Percentiles rank a stretch among this genome's conserved stretches.
Conservation (phyloP, 2,797 vertebrate species). For the Siniperca undulata region DNA sequence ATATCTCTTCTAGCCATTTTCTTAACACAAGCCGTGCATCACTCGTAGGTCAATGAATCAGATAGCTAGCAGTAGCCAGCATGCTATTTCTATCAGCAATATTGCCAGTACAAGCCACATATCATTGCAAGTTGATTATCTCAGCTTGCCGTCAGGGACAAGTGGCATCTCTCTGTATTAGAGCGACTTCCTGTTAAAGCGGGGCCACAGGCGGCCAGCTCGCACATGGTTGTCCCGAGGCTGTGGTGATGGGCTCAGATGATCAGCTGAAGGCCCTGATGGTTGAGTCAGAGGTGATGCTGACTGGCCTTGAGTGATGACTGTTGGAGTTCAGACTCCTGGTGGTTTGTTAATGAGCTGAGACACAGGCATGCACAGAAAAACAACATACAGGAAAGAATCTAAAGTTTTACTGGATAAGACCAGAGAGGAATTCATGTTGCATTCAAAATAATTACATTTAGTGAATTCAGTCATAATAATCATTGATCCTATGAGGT, state of each 20-base stretch:
- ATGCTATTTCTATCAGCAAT: constrained; percentile 64
- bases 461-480: not conserved
- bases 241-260: constrained; percentile 74
- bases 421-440: constrained; percentile 2
- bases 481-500: not conserved
- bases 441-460: not conserved
- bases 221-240: constrained; percentile 66
- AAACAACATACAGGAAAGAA: constrained; percentile 27
- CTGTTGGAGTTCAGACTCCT: constrained; percentile 66
- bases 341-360: constrained; percentile 74
- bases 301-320: constrained; percentile 77
- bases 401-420: constrained; percentile 20
- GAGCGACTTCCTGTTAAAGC: constrained; percentile 61
- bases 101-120: constrained; percentile 66
- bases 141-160: constrained; percentile 73
- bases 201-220: constrained; percentile 60
- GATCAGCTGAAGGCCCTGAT: constrained; percentile 72
- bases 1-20: constrained; percentile 65
- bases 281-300: constrained; percentile 81
- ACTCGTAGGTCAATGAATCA: constrained; percentile 78
- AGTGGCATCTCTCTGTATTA: constrained; percentile 78
- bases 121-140: constrained; percentile 76
- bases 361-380: constrained; percentile 50
- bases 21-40: constrained; percentile 64
- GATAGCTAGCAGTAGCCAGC: constrained; percentile 66